Evolutionary conservation across 2,113 vertebrate species (phyloP).

Genomic region (Dicaeum eximium): DNA sequence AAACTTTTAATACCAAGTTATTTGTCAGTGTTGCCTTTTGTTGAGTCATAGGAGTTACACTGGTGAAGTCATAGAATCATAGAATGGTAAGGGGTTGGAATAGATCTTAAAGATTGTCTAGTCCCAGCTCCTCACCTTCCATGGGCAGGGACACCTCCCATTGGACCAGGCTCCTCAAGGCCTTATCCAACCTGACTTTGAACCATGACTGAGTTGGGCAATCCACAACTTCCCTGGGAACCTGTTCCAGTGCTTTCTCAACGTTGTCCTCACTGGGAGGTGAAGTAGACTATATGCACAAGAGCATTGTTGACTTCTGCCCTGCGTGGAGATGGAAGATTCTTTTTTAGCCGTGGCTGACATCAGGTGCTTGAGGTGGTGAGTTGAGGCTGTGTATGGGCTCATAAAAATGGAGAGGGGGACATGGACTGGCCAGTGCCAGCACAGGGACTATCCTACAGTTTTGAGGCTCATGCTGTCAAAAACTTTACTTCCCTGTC

Average conservation of each 20-base stretch:
- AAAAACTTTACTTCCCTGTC: neutral
- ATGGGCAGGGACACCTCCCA: neutral
- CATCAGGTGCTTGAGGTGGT: neutral
- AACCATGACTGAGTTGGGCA: neutral
- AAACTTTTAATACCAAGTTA: neutral
- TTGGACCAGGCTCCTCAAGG: neutral
- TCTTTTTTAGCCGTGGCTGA: neutral
- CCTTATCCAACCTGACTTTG: neutral
- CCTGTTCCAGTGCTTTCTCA: neutral
- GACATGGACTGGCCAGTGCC: neutral
- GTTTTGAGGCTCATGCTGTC: neutral
- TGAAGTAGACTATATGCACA: neutral
- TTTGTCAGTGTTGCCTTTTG: conserved; percentile 31
- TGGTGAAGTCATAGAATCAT: neutral
- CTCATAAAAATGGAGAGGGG: neutral
- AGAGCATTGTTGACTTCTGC: neutral
- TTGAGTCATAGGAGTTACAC: neutral
- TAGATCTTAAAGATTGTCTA: neutral
- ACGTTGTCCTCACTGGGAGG: neutral
- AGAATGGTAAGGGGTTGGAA: neutral
- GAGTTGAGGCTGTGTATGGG: neutral
- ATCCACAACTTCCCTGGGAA: neutral
- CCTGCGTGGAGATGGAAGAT: neutral
- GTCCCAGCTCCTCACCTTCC: neutral
- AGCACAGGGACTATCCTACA: neutral